Evolutionary conservation across 2,888 invertebrate species (phyloP).

Genomic region (Pterobdella sp.): DNA sequence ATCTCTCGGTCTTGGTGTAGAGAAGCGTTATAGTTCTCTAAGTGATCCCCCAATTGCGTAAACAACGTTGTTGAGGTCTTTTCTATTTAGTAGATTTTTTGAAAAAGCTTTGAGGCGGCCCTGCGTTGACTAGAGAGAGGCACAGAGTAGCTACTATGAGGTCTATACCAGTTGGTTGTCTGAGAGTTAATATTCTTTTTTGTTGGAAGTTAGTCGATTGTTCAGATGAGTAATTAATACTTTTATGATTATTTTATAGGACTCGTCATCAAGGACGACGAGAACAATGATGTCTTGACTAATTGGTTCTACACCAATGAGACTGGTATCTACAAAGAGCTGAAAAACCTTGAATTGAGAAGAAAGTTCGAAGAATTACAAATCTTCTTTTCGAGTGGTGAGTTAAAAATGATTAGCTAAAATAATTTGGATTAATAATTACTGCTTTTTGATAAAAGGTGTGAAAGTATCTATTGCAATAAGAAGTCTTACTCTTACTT

Average conservation of each 20-base stretch:
- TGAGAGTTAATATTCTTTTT: too few relatives aligned
- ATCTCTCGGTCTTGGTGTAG: too few relatives aligned
- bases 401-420: slow-evolving; percentile 12
- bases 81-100: too few relatives aligned
- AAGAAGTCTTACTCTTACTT: neutral
- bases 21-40: too few relatives aligned
- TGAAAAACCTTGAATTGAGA: neutral
- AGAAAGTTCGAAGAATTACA: neutral
- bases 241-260: neutral
- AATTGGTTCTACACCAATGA: neutral
- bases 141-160: too few relatives aligned
- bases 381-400: neutral
- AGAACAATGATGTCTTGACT: neutral
- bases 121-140: too few relatives aligned
- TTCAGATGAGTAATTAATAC: neutral
- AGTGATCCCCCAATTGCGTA: too few relatives aligned
- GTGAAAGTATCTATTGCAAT: neutral
- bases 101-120: too few relatives aligned
- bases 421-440: neutral
- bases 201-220: too few relatives aligned
- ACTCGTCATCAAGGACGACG: neutral
- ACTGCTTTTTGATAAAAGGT: neutral
- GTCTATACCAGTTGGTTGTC: too few relatives aligned
- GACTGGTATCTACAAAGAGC: neutral
- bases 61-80: too few relatives aligned